Evolutionary conservation across 2,888 invertebrate genomes (phyloP).

Genomic region (Rhaphigaster nebulosa): DNA sequence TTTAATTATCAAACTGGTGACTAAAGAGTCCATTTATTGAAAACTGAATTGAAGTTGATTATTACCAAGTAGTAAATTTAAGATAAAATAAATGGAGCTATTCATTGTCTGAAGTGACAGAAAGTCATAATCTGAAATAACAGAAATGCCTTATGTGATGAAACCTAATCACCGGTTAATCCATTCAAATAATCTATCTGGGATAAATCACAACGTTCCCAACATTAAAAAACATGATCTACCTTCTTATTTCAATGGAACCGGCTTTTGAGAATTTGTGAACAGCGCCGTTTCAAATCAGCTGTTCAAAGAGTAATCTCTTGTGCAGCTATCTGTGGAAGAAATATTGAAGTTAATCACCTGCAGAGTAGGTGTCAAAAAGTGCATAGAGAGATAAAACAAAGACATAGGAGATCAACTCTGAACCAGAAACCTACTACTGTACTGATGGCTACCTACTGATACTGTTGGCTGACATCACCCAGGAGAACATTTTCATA

Average conservation of each 20-base stretch:
- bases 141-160: neutral
- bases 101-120: neutral
- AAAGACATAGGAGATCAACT: neutral
- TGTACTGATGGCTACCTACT: too few species aligned
- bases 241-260: neutral
- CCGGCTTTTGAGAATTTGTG: slow-evolving; percentile 2
- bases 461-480: neutral
- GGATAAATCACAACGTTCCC: neutral
- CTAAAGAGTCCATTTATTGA: neutral
- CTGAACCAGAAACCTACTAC: too few species aligned
- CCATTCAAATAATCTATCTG: neutral
- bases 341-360: neutral
- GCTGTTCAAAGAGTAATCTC: neutral
- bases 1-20: neutral
- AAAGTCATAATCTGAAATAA: neutral
- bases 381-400: neutral
- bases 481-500: too few species aligned
- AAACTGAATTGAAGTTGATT: neutral
- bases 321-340: neutral
- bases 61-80: neutral
- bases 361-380: neutral
- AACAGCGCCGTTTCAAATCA: neutral
- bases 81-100: neutral
- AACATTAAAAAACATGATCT: neutral
- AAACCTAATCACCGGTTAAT: neutral